phyloP scores from a whole-genome alignment of 2,888 invertebrate genomes.

The Halocaridina rubra region DNA sequence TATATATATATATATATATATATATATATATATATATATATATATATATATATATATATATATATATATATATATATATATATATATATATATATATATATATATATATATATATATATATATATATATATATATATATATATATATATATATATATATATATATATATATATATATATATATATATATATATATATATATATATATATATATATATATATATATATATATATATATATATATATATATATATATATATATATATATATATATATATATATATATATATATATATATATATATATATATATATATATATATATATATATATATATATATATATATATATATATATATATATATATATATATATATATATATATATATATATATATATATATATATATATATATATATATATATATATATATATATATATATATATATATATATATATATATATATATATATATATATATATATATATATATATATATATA shows the following conservation, averaged over 20 bases:
- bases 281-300: not conserved
- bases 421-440: too few relatives aligned
- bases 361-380: too few relatives aligned
- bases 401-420: too few relatives aligned
- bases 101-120: not conserved
- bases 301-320: not conserved
- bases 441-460: too few relatives aligned
- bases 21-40: not conserved
- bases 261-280: not conserved
- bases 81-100: not conserved
- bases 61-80: not conserved
- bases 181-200: not conserved
- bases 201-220: not conserved
- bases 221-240: not conserved
- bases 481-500: too few relatives aligned
- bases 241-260: not conserved
- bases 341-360: not conserved
- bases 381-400: too few relatives aligned
- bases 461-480: too few relatives aligned
- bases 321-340: not conserved
- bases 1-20: not conserved
- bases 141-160: not conserved
- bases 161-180: not conserved
- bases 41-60: not conserved
- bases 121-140: not conserved